Evolutionary conservation across 2,797 vertebrate species (phyloP), one percentile per base, ranked within the genome.

Genomic region (Balearica regulorum): DNA sequence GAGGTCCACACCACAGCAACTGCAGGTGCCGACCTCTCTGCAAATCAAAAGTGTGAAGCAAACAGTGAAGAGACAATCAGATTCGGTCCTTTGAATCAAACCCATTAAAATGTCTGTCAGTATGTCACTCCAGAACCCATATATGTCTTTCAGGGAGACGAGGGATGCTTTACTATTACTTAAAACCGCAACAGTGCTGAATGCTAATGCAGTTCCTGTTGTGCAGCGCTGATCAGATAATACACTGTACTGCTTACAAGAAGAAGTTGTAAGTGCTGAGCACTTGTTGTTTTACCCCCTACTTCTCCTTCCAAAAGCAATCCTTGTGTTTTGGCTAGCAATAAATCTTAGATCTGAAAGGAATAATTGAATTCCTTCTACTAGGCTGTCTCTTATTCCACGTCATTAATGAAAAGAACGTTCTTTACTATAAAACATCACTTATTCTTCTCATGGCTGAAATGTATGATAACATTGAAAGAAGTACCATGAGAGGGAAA

Each of bases 161-260:
- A 87, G 62, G 46, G 87, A 97, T 90, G 89, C 76, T 92, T 95
- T 90, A 93, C 92, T 83, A 95, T 95, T 94, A 94, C 93, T 91
- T 87, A 75, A 96, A 95, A 96, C 83, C 89, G 7, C 93, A 96
- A 83, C 62, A 93, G 83, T 70, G 68, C 60, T 86, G 75, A 93
- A 94, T 79, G 54, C 91, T 95, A 96, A 91, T 96, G 90, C 66
- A 95, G 90, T 97, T 96, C 94, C 92, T 94, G 93, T 97, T 97
- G 90, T 91, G 87, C 89, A 87, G 83, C 13, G 9, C 91, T 88
- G 91, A 93, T 96, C 96, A 93, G 95, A 97, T 92, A 95, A 92
- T 94, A 79, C 13, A 81, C 66, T 87, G 76, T 76, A 90, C 37
- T 26, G 57, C 93, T 80, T 64, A 64, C 57, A 96, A 86, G 64